phyloP scores from a whole-genome alignment of 2,888 invertebrate species.

The Melolontha melolontha region DNA sequence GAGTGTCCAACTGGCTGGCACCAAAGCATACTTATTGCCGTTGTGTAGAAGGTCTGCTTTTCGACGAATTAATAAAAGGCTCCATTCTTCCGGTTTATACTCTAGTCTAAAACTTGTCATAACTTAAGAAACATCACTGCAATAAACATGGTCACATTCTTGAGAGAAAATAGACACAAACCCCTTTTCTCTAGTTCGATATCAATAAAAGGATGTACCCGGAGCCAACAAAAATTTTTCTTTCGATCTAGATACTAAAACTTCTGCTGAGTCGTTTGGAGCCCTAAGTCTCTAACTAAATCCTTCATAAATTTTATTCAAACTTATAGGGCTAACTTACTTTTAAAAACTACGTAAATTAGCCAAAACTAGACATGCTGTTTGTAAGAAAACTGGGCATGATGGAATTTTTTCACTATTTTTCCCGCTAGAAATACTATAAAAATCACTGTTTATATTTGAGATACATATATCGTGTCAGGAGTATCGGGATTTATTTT shows the following conservation, averaged over 20 bases:
- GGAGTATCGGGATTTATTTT: too few species aligned
- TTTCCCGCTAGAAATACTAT: too few species aligned
- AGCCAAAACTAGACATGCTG: too few species aligned
- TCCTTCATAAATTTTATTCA: conserved; percentile 19
- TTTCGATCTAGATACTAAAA: conserved; percentile 45
- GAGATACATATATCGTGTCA: too few species aligned
- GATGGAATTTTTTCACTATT: too few species aligned
- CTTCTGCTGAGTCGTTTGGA: conserved; percentile 44
- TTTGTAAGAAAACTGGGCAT: too few species aligned
- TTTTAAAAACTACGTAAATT: too few species aligned
- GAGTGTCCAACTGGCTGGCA: conserved; percentile 27
- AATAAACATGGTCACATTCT: conserved; percentile 2
- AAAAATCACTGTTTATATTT: too few species aligned
- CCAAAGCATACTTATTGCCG: conserved; percentile 21
- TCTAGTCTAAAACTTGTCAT: neutral
- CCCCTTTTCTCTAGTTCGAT: conserved; percentile 12
- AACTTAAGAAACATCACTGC: neutral
- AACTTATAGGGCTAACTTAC: too few species aligned
- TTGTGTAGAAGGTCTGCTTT: conserved; percentile 5
- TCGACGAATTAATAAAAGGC: conserved; percentile 24
- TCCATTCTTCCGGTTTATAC: neutral
- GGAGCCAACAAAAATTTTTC: conserved; percentile 37
- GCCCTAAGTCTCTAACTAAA: conserved; percentile 46
- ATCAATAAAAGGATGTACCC: conserved; percentile 1
- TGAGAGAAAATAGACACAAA: neutral